Base-by-base conservation (phyloP, 2,797 vertebrate genomes). In the Botia kubotai region DNA sequence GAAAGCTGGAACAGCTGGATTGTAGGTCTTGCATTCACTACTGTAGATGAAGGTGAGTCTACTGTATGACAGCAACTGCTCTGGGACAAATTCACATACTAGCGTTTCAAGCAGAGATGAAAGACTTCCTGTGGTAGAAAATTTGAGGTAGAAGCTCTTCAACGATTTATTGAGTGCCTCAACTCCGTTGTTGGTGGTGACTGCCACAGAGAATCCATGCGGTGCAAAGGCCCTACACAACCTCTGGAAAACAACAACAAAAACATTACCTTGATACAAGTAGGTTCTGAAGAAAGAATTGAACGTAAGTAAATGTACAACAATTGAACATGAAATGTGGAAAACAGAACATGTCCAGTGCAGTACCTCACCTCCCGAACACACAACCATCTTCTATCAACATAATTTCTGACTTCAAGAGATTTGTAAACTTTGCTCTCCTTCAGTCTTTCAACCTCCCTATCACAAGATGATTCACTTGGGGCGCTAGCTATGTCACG, bases 121-220 rank as follows among this genome's bases (percentile, higher is more conserved):
- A 29, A 72, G 46, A 29, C 46, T 72, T 26, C 69, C 69, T 26
- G 43, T 72, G 53, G 6, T 21, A 72, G 12, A 52, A 53, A 72
- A 33, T 55, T 53, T 72, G 21, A 72, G 69, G 69, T 72, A 72
- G 53, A 53, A 72, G 48, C 69, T 71, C 46, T 71, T 71, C 48
- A 53, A 29, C 16, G 46, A 72, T 21, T 72, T 26, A 53, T 71
- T 72, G 23, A 72, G 46, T 53, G 48, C 48, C 53, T 72, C 69
- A 11, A 72, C 46, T 52, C 69, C 48, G 29, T 53, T 72, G 70
- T 72, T 72, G n/a, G 48, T 72, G 48, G 21, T 53, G 12, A 29
- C 48, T 29, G 70, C 46, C 19, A 29, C 69, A 72, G 46, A 29
- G 48, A 72, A 72, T 26, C 69, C 7, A 36, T 65, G 62, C 0